Evolutionary conservation across 2,888 invertebrate genomes (phyloP).

Genomic region (Eretmocerus hayati): DNA sequence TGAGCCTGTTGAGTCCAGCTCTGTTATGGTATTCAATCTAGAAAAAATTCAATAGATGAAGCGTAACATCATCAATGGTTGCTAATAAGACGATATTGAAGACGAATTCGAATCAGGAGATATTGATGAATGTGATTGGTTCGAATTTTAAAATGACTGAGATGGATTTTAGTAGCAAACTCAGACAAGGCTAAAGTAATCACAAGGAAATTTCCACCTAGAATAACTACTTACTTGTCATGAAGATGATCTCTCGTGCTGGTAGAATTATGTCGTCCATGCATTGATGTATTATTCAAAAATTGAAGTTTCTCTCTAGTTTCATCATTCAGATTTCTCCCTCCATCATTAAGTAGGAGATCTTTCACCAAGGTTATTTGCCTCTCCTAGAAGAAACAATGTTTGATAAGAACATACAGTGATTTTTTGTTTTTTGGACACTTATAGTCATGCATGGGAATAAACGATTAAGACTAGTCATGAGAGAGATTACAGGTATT

Average conservation of each 20-base stretch:
- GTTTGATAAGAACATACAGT: too few species aligned
- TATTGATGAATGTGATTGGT: too few species aligned
- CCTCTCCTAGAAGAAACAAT: slow-evolving; percentile 53
- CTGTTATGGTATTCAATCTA: slow-evolving; percentile 58
- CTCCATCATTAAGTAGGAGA: slow-evolving; percentile 63
- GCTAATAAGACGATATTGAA: too few species aligned
- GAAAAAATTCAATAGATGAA: slow-evolving; percentile 12
- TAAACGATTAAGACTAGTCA: too few species aligned
- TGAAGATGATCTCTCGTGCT: slow-evolving; percentile 35
- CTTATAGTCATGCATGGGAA: neutral
- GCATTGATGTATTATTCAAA: slow-evolving; percentile 57
- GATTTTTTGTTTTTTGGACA: too few species aligned
- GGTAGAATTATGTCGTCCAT: slow-evolving; percentile 47
- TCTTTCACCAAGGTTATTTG: slow-evolving; percentile 69
- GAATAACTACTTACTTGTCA: slow-evolving; percentile 43
- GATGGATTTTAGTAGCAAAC: too few species aligned
- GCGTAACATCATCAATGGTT: neutral
- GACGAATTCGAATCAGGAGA: too few species aligned
- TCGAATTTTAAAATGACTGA: too few species aligned
- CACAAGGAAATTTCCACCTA: too few species aligned
- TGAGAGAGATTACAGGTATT: too few species aligned
- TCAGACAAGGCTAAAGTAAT: too few species aligned
- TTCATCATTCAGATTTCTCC: slow-evolving; percentile 67
- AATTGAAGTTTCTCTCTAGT: slow-evolving; percentile 78
- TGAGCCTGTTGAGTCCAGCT: slow-evolving; percentile 77